Evolutionary conservation across 2,888 invertebrate genomes (phyloP).

Genomic region (Ormyrus labotus): DNA sequence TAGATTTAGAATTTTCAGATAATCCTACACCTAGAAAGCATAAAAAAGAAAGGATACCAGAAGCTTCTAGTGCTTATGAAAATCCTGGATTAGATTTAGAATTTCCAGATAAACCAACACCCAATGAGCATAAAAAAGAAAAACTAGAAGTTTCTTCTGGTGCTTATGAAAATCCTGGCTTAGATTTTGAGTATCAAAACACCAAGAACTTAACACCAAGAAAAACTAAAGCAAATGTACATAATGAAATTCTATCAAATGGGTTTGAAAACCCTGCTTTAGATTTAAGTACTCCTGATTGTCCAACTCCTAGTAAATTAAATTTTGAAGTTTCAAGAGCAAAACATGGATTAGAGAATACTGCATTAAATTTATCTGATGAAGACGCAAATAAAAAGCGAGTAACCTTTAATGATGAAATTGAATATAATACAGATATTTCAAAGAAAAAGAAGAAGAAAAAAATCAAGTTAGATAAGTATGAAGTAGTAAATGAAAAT

Average conservation of each 20-base stretch:
- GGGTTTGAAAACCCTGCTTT: slow-evolving; percentile 61
- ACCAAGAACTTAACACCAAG: background rate
- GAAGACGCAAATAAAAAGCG: slow-evolving; percentile 67
- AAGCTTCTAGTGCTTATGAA: slow-evolving; percentile 16
- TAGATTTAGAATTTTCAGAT: slow-evolving; percentile 42
- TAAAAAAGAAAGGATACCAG: slow-evolving; percentile 18
- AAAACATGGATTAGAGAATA: slow-evolving; percentile 67
- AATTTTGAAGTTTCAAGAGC: slow-evolving; percentile 67
- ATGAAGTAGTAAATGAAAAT: slow-evolving; percentile 68
- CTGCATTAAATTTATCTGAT: slow-evolving; percentile 69
- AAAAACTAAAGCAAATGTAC: slow-evolving; percentile 3
- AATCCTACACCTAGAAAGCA: slow-evolving; percentile 4
- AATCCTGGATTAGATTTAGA: slow-evolving; percentile 56
- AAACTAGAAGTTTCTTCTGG: background rate
- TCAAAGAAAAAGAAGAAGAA: no score
- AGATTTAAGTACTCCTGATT: slow-evolving; percentile 56
- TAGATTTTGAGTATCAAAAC: slow-evolving; percentile 52
- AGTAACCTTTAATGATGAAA: slow-evolving; percentile 71
- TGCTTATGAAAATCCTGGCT: slow-evolving; percentile 40
- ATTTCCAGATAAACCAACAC: background rate
- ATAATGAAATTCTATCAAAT: slow-evolving; percentile 15
- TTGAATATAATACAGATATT: slow-evolving; percentile 68
- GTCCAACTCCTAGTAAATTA: slow-evolving; percentile 59
- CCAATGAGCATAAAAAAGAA: slow-evolving; percentile 25
- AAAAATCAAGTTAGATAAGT: slow-evolving; percentile 69